A percentile compares a stretch with the other conserved stretches of the same genome.
These are phyloP conservation scores for Etheostoma spectabile DNA, from an alignment of 2,113 vertebrate species.

Conservation along the genomic window DNA sequence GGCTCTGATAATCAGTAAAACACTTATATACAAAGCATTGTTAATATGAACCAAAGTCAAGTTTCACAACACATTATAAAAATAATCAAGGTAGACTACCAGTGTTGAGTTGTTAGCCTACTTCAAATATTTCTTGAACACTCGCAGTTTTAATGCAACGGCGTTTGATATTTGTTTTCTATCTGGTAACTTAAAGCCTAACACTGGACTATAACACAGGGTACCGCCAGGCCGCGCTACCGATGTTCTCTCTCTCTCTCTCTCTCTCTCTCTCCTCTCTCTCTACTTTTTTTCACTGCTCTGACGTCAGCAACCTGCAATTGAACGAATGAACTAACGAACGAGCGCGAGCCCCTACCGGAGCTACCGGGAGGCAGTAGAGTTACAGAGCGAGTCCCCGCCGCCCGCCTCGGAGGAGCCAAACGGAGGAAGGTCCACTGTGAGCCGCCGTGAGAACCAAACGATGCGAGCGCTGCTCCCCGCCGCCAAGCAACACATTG, in stretches of 20 bases:
- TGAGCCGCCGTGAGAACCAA: slow-evolving; percentile 69
- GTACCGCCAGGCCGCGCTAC: slow-evolving; percentile 58
- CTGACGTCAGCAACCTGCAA: slow-evolving; percentile 82
- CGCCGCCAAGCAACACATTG: slow-evolving; percentile 74
- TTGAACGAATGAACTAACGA: slow-evolving; percentile 53
- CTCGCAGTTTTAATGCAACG: not conserved
- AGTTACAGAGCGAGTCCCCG: slow-evolving; percentile 65
- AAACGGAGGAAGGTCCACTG: slow-evolving; percentile 71
- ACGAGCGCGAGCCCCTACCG: slow-evolving; percentile 60
- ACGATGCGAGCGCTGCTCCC: slow-evolving; percentile 84
- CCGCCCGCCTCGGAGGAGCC: slow-evolving; percentile 68
- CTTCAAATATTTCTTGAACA: no score
- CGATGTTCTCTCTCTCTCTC: not conserved
- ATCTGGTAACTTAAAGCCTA: not conserved
- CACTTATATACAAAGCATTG: not conserved
- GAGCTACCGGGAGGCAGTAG: slow-evolving; percentile 76
- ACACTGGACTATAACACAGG: not conserved
- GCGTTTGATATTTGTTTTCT: not conserved
- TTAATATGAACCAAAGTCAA: not conserved
- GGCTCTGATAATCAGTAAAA: not conserved
- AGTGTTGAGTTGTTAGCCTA: not conserved
- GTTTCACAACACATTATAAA: not conserved
- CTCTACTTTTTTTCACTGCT: not conserved
- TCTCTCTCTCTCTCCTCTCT: slow-evolving; percentile 5
- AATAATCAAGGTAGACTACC: not conserved